These are phyloP conservation scores for Poecilia wingei DNA, from an alignment of 2,797 vertebrate genomes.

Conservation along the genomic window DNA sequence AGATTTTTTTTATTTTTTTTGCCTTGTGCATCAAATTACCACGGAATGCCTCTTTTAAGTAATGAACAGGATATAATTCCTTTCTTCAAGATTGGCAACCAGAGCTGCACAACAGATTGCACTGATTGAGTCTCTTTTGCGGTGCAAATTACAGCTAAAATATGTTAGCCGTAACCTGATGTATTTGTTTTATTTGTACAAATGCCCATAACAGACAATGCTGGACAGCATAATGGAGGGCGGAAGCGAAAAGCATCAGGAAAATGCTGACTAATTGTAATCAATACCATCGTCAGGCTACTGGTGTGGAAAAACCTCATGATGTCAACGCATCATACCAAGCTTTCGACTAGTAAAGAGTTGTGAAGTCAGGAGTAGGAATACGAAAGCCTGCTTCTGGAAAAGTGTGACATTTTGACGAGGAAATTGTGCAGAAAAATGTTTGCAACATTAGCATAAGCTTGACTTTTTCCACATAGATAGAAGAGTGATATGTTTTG, in stretches of 20 bases:
- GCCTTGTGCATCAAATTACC: background rate
- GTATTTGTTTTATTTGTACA: background rate
- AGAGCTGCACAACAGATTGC: background rate
- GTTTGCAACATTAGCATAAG: background rate
- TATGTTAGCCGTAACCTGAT: background rate
- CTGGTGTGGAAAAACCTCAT: background rate
- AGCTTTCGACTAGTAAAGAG: background rate
- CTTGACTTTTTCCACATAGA: background rate
- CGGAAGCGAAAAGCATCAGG: background rate
- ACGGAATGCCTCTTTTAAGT: background rate
- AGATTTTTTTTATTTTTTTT: background rate
- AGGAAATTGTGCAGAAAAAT: too few relatives aligned
- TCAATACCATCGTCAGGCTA: background rate
- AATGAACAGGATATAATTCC: background rate
- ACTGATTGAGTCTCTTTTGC: background rate
- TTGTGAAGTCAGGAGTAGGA: background rate
- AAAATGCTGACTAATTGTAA: background rate
- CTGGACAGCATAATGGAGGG: background rate
- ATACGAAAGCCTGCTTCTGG: background rate
- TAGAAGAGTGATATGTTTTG: background rate
- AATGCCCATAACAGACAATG: background rate
- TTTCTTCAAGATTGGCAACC: background rate
- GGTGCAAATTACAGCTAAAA: background rate
- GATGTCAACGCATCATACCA: background rate
- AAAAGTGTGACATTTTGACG: background rate